Conservation (phyloP, 2,797 vertebrate species). For the Gymnocypris eckloni region DNA sequence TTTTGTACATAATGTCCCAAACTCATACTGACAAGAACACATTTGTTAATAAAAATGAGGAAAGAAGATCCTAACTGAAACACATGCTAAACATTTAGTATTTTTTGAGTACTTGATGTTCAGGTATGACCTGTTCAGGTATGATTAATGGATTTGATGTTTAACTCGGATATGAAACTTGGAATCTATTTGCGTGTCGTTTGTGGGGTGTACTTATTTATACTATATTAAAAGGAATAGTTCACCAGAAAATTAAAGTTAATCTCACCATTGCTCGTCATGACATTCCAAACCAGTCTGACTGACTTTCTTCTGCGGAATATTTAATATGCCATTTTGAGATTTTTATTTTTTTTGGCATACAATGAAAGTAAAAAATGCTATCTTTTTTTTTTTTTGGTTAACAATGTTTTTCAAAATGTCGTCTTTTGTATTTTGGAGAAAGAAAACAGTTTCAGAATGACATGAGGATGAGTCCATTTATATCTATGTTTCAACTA, state of each 20-base stretch:
- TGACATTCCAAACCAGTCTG: background rate
- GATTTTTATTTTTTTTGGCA: background rate
- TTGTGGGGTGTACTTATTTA: background rate
- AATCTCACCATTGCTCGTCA: background rate
- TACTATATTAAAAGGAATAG: background rate
- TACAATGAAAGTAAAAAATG: background rate
- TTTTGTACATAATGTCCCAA: background rate
- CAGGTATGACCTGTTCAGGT: background rate
- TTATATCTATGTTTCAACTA: background rate
- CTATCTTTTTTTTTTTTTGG: background rate
- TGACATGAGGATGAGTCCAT: background rate
- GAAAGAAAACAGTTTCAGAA: slow-evolving; percentile 2
- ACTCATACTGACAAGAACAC: background rate
- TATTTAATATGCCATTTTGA: background rate
- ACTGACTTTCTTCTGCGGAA: background rate
- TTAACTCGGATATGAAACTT: background rate
- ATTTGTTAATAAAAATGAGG: background rate
- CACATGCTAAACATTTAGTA: background rate
- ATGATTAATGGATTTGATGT: background rate
- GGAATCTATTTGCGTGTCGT: background rate
- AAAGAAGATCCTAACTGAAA: background rate
- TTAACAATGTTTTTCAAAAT: background rate
- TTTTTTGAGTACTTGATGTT: background rate
- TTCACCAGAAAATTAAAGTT: background rate
- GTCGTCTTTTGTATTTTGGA: background rate